Conservation (phyloP, 2,888 invertebrate species). For the Baronia brevicornis region DNA sequence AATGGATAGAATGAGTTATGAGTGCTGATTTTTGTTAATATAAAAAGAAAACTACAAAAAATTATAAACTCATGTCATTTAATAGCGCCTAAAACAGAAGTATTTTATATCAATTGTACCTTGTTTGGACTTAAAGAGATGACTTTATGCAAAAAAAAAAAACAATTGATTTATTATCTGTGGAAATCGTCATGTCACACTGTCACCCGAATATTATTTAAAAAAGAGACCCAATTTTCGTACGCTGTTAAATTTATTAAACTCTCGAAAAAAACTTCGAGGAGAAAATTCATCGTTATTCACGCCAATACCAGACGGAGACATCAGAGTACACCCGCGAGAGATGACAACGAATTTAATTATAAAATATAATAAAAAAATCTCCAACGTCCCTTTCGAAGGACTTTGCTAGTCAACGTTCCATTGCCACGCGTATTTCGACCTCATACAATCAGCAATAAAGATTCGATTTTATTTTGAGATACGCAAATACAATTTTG, state of each 20-base stretch:
- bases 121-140: too few species aligned
- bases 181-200: slow-evolving; percentile 15
- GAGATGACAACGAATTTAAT: slow-evolving; percentile 73
- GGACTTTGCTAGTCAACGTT: slow-evolving; percentile 33
- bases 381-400: slow-evolving; percentile 61
- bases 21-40: slow-evolving; percentile 2
- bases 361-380: slow-evolving; percentile 71
- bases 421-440: slow-evolving; percentile 40
- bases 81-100: not conserved
- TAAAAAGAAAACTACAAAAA: slow-evolving; percentile 1
- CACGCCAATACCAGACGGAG: slow-evolving; percentile 68
- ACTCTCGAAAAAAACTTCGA: slow-evolving; percentile 39
- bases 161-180: slow-evolving; percentile 10
- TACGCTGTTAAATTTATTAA: slow-evolving; percentile 45
- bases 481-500: slow-evolving; percentile 30
- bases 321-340: slow-evolving; percentile 51
- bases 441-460: slow-evolving; percentile 35
- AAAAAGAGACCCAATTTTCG: slow-evolving; percentile 14
- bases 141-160: too few species aligned
- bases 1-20: slow-evolving; percentile 5
- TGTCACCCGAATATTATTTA: slow-evolving; percentile 17
- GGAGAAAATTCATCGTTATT: slow-evolving; percentile 52
- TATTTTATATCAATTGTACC: too few species aligned
- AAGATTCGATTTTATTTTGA: slow-evolving; percentile 22
- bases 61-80: too few species aligned